phyloP scores from a whole-genome alignment of 2,888 invertebrate genomes.

The Cryptus armator region DNA sequence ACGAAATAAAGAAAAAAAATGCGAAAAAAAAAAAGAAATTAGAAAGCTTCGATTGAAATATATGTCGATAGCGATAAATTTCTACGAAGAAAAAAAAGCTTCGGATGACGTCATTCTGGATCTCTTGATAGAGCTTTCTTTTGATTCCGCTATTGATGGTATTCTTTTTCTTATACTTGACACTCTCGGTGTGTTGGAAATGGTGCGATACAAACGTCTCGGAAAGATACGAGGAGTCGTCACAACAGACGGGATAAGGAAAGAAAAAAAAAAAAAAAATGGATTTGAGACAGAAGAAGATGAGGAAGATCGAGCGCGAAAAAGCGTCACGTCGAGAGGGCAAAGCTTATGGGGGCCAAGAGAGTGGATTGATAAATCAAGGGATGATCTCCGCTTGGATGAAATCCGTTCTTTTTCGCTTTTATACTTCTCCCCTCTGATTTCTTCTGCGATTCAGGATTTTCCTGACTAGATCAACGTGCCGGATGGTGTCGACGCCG shows the following conservation, averaged over 20 bases:
- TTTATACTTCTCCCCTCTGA: constrained; percentile 5
- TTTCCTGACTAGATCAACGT: background rate
- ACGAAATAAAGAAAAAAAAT: background rate
- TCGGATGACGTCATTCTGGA: background rate
- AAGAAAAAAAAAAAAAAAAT: background rate
- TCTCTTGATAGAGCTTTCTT: background rate
- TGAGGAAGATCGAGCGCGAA: background rate
- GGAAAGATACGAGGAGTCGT: background rate
- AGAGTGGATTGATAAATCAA: constrained; percentile 79
- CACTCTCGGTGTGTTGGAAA: background rate
- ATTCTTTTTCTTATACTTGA: background rate
- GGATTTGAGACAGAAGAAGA: background rate
- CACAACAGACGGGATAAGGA: background rate
- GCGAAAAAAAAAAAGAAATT: background rate
- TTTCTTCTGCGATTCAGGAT: background rate
- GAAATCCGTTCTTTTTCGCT: constrained; percentile 27
- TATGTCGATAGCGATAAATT: background rate
- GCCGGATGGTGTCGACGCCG: constrained; percentile 20
- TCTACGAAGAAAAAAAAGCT: background rate
- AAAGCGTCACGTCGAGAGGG: constrained; percentile 44
- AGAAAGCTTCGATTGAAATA: background rate
- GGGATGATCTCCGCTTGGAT: constrained; percentile 75
- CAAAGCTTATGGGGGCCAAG: constrained; percentile 37
- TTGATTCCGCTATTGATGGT: constrained; percentile 6
- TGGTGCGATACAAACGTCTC: background rate